Conservation (phyloP, 2,888 invertebrate species). For the Machimus atricapillus region DNA sequence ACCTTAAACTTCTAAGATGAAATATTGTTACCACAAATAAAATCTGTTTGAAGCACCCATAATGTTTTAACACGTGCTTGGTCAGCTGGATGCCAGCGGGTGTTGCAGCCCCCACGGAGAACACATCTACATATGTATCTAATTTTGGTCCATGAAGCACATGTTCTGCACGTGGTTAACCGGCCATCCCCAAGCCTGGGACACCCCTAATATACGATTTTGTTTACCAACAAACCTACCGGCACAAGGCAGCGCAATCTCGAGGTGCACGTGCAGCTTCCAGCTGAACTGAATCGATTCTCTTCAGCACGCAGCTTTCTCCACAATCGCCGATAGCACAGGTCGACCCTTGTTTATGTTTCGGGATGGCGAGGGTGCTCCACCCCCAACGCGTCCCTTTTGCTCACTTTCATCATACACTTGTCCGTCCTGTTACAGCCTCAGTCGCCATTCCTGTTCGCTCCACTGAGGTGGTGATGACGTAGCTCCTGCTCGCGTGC, state of each 20-base stretch:
- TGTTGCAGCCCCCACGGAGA: neutral
- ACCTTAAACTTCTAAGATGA: neutral
- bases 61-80: neutral
- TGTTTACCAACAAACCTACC: neutral
- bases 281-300: constrained; percentile 15
- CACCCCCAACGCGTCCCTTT: neutral
- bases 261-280: constrained; percentile 20
- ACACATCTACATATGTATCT: neutral
- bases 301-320: constrained; percentile 1
- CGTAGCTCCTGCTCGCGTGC: constrained; percentile 45
- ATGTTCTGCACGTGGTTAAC: neutral
- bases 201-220: neutral
- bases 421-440: constrained; percentile 5
- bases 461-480: constrained; percentile 31
- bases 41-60: neutral
- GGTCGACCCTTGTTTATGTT: constrained; percentile 14
- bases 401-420: neutral
- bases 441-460: constrained; percentile 40
- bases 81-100: neutral
- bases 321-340: neutral
- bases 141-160: neutral
- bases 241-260: constrained; percentile 38
- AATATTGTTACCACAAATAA: neutral
- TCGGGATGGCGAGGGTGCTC: neutral
- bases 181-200: neutral